A percentile compares a stretch with the other conserved stretches of the same genome.
Conservation (phyloP, 2,113 vertebrate species). For the Ophthalmolycus amberensis region DNA sequence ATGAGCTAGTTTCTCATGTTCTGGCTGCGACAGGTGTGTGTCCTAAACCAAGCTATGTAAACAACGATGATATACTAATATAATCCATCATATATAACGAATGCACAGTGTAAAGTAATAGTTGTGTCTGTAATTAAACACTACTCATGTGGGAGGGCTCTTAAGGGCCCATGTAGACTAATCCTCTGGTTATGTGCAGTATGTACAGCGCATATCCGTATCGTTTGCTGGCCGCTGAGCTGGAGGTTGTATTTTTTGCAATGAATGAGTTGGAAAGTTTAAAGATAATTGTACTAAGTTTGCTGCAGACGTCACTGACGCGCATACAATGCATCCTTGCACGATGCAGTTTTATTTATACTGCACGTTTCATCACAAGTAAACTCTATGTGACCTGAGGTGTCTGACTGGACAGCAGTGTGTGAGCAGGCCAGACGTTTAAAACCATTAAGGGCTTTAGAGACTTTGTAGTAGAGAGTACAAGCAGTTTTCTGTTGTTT, state of each 20-base stretch:
- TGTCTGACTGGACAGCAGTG: background rate
- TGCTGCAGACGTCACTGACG: background rate
- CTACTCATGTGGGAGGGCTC: background rate
- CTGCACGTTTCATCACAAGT: background rate
- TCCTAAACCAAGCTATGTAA: background rate
- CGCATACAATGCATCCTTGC: background rate
- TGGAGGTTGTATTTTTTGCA: background rate
- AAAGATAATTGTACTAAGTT: background rate
- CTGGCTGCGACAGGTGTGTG: background rate
- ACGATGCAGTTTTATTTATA: background rate
- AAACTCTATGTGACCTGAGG: too few species aligned
- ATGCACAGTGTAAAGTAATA: background rate
- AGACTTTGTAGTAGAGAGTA: background rate
- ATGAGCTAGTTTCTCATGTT: background rate
- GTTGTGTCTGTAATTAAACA: background rate
- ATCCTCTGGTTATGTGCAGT: slow-evolving; percentile 27
- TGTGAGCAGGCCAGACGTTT: background rate
- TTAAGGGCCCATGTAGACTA: slow-evolving; percentile 16
- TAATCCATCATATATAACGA: background rate
- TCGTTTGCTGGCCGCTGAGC: background rate
- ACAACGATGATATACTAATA: background rate
- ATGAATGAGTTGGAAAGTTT: background rate
- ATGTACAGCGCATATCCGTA: background rate
- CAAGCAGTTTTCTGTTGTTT: background rate
- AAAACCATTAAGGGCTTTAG: background rate